These are phyloP conservation scores for Sicus ferrugineus DNA, from an alignment of 2,888 invertebrate genomes.

Conservation along the genomic window DNA sequence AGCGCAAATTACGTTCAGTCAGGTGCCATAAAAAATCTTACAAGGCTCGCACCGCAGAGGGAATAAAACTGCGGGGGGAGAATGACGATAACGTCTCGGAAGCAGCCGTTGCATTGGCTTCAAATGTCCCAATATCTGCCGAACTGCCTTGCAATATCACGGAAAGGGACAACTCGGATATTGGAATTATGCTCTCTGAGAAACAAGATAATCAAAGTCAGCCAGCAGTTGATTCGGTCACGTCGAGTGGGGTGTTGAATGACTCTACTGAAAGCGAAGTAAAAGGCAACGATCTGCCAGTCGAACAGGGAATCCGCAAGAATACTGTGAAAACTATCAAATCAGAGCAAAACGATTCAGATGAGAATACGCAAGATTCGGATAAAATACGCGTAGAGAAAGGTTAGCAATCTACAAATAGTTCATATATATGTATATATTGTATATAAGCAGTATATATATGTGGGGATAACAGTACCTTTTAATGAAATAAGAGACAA, in stretches of 20 bases:
- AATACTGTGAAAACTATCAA: no score
- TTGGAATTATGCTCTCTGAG: constrained; percentile 16
- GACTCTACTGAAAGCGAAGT: neutral
- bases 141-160: constrained; percentile 46
- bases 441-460: no score
- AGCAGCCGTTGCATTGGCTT: constrained; percentile 53
- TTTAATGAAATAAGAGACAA: no score
- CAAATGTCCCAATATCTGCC: constrained; percentile 53
- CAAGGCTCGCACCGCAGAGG: neutral
- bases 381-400: no score
- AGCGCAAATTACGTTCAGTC: constrained; percentile 68
- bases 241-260: neutral
- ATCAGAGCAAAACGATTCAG: no score
- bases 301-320: neutral
- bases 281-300: neutral
- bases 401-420: no score
- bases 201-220: neutral
- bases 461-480: no score
- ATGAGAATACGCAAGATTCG: no score
- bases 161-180: constrained; percentile 34
- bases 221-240: neutral
- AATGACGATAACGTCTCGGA: constrained; percentile 52
- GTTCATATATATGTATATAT: no score
- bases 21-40: constrained; percentile 58
- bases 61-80: constrained; percentile 42